Conservation (phyloP, 2,113 vertebrate species). For the Takifugu bimaculatus region DNA sequence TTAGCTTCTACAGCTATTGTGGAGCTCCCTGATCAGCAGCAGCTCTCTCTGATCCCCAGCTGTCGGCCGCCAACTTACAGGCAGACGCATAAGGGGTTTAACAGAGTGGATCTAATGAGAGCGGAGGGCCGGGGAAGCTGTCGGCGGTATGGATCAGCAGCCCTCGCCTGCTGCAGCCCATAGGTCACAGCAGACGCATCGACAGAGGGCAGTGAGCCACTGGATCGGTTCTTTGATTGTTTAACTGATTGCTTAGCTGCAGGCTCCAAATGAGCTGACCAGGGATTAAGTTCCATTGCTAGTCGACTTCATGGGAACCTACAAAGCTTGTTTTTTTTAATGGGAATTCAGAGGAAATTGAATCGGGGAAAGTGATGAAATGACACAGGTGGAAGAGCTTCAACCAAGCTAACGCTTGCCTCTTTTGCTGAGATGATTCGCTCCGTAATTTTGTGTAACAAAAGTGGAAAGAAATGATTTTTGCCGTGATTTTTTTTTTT, state of each 20-base stretch:
- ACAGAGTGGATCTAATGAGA: conserved; percentile 70
- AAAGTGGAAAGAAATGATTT: conserved; percentile 10
- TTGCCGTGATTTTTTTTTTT: conserved; percentile 17
- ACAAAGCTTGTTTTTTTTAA: conserved; percentile 28
- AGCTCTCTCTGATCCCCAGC: conserved; percentile 30
- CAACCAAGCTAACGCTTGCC: background rate
- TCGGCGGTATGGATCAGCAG: conserved; percentile 58
- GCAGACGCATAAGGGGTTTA: conserved; percentile 64
- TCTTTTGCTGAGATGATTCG: conserved; percentile 16
- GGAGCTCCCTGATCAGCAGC: conserved; percentile 32
- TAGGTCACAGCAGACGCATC: conserved; percentile 59
- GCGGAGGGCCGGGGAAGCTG: conserved; percentile 31
- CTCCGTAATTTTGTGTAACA: background rate
- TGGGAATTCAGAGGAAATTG: background rate
- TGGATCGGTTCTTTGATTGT: conserved; percentile 58
- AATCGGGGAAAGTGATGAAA: conserved; percentile 15
- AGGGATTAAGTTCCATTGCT: conserved; percentile 51
- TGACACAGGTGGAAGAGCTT: background rate
- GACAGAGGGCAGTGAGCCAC: conserved; percentile 43
- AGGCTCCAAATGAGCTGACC: conserved; percentile 32
- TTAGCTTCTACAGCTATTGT: conserved; percentile 3
- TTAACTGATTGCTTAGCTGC: conserved; percentile 22
- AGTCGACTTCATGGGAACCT: conserved; percentile 42
- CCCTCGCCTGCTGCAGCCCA: conserved; percentile 38
- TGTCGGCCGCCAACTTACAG: conserved; percentile 40